These are phyloP conservation scores for Philereme transversata DNA, from an alignment of 2,888 invertebrate genomes.

Conservation along the genomic window DNA sequence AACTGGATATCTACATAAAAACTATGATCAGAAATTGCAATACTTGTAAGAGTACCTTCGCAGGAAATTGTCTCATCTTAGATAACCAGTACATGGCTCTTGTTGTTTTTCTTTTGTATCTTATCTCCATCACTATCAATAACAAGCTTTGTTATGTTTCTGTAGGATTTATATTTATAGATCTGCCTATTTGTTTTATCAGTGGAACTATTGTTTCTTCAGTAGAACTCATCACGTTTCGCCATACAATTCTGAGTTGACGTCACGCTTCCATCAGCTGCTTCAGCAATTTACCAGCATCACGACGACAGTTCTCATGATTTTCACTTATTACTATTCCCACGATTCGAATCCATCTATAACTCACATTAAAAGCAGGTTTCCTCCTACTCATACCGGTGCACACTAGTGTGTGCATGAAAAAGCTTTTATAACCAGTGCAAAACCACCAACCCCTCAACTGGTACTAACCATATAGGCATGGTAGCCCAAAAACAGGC, in stretches of 20 bases:
- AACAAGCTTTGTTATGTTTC: constrained; percentile 7
- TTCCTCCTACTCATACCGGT: no score
- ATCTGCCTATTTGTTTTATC: constrained; percentile 15
- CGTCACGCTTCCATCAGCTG: constrained; percentile 32
- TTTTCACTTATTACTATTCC: constrained; percentile 66
- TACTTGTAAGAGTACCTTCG: no score
- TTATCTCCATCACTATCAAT: neutral
- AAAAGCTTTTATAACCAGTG: no score
- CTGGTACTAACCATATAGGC: no score
- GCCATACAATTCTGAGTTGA: constrained; percentile 24
- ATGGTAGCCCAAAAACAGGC: no score
- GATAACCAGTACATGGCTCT: neutral
- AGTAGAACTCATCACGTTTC: constrained; percentile 24
- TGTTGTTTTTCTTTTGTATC: constrained; percentile 1
- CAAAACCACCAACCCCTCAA: no score
- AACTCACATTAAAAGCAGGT: no score
- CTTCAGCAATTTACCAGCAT: constrained; percentile 47
- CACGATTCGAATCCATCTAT: constrained; percentile 47
- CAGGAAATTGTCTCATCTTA: no score
- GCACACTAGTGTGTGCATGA: no score
- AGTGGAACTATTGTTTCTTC: constrained; percentile 11
- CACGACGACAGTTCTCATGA: constrained; percentile 65
- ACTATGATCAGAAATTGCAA: no score
- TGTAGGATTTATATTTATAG: neutral
- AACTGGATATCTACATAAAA: no score